Conservation (phyloP, 2,888 invertebrate species). For the Horisme vitalbata region DNA sequence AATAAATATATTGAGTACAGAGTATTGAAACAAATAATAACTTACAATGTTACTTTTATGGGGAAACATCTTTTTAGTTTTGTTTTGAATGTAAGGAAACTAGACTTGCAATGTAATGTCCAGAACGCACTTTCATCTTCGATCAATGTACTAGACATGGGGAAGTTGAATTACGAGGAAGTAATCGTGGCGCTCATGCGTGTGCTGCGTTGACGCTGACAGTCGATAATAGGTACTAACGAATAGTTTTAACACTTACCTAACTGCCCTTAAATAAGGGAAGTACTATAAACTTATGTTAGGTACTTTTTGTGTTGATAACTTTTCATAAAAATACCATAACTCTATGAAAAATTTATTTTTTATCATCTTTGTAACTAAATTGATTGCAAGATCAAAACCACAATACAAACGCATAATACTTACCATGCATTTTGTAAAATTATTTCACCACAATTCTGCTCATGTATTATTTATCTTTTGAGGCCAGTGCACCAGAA, state of each 20-base stretch:
- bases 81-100: neutral
- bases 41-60: neutral
- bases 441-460: conserved; percentile 47
- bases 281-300: too few relatives aligned
- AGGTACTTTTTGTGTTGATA: too few relatives aligned
- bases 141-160: conserved; percentile 37
- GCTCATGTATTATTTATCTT: conserved; percentile 58
- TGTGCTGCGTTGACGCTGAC: conserved; percentile 36
- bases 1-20: too few relatives aligned
- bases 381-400: neutral
- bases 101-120: conserved; percentile 6
- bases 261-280: too few relatives aligned
- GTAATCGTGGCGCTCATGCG: conserved; percentile 51
- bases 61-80: neutral
- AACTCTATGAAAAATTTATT: too few relatives aligned
- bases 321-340: too few relatives aligned
- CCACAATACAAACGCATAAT: neutral
- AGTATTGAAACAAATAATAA: neutral
- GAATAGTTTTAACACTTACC: conserved; percentile 40
- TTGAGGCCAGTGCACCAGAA: conserved; percentile 61
- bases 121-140: conserved; percentile 52
- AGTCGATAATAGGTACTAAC: conserved; percentile 28
- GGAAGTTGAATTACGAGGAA: conserved; percentile 59
- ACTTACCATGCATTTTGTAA: neutral
- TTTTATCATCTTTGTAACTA: too few relatives aligned